Conservation (phyloP, 2,888 invertebrate species). For the Xanthorhoe designata region DNA sequence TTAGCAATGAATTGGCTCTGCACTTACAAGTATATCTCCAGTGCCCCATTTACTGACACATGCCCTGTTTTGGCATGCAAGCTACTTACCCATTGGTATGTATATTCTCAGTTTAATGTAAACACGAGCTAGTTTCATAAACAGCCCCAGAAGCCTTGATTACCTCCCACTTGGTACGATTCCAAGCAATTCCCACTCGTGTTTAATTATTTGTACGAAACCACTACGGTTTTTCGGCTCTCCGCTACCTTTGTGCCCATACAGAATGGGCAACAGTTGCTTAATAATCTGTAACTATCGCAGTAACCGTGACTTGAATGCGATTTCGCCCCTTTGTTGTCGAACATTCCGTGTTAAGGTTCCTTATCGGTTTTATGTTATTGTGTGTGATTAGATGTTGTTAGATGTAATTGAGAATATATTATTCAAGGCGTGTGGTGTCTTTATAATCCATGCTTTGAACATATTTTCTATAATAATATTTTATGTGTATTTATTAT, state of each 20-base stretch:
- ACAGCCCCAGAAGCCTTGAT: slow-evolving; percentile 33
- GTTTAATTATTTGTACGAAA: slow-evolving; percentile 53
- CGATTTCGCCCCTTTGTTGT: slow-evolving; percentile 39
- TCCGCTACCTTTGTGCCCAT: slow-evolving; percentile 54
- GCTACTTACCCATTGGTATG: background rate
- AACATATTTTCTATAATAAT: background rate
- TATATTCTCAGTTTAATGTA: slow-evolving; percentile 15
- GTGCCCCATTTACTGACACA: background rate
- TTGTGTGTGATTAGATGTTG: slow-evolving; percentile 30
- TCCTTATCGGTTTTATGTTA: slow-evolving; percentile 32
- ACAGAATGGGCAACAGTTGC: slow-evolving; percentile 57
- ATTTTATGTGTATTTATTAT: background rate
- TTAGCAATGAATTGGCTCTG: slow-evolving; percentile 1
- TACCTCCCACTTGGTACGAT: slow-evolving; percentile 33
- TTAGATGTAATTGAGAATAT: slow-evolving; percentile 17
- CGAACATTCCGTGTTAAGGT: slow-evolving; percentile 22
- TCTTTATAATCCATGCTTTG: slow-evolving; percentile 8
- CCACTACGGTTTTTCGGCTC: slow-evolving; percentile 53
- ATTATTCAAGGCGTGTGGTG: slow-evolving; percentile 20
- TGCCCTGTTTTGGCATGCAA: background rate
- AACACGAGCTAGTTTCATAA: slow-evolving; percentile 33
- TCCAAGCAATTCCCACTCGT: slow-evolving; percentile 37
- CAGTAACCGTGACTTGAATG: slow-evolving; percentile 60
- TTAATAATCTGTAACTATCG: slow-evolving; percentile 66
- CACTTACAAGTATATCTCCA: background rate